phyloP scores from a whole-genome alignment of 2,888 invertebrate genomes.

The Cerceris ruficornis region DNA sequence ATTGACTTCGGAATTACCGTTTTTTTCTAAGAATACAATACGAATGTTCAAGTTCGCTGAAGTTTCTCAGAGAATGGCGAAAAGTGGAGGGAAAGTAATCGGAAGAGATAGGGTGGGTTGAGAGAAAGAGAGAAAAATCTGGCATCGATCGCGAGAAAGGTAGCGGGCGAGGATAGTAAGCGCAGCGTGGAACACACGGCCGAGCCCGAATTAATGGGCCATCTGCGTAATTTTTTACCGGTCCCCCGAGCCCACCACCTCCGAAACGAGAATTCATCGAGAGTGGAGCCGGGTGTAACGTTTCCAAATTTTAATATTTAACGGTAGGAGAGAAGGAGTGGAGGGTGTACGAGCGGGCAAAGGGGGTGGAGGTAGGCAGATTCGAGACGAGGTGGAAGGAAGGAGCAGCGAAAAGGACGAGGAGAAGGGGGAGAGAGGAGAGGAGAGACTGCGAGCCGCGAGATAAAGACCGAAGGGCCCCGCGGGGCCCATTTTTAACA shows the following conservation, averaged over 20 bases:
- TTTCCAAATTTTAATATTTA: constrained; percentile 74
- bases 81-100: too few relatives aligned
- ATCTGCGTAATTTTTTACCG: constrained; percentile 54
- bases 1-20: too few relatives aligned
- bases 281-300: constrained; percentile 58
- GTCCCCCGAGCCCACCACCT: constrained; percentile 10
- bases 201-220: constrained; percentile 51
- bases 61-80: too few relatives aligned
- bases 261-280: constrained; percentile 39
- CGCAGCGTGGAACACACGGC: constrained; percentile 4
- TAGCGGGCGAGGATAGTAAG: constrained; percentile 34
- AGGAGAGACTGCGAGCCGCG: constrained; percentile 46
- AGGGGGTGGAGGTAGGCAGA: background rate
- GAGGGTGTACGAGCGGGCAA: too few relatives aligned
- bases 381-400: constrained; percentile 1
- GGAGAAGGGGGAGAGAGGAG: constrained; percentile 38
- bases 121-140: constrained; percentile 3
- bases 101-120: too few relatives aligned
- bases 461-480: constrained; percentile 71
- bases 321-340: constrained; percentile 24
- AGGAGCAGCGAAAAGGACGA: constrained; percentile 23
- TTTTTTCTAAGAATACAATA: too few relatives aligned
- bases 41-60: too few relatives aligned
- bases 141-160: constrained; percentile 37
- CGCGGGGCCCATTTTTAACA: constrained; percentile 77